Percentiles rank a stretch among this genome's conserved stretches.
These are phyloP conservation scores for Bathynomus jamesi DNA, from an alignment of 1,140 invertebrate genomes.

Conservation along the genomic window DNA sequence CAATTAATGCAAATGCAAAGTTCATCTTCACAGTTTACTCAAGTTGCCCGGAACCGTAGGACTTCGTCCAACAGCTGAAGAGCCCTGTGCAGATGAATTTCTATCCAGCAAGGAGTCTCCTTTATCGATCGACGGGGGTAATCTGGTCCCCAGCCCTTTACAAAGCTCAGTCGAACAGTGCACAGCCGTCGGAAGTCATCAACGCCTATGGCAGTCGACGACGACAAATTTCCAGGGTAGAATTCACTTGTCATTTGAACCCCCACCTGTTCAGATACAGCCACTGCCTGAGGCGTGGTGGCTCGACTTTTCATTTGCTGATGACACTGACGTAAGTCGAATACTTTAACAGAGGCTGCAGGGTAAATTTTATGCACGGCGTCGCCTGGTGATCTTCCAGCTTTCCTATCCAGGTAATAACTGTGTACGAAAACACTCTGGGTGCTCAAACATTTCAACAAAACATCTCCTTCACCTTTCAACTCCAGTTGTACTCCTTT, in stretches of 20 bases:
- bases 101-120: conserved; percentile 97
- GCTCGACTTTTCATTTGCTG: conserved; percentile 93
- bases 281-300: conserved; percentile 84
- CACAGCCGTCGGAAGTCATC: conserved; percentile 92
- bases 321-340: conserved; percentile 91
- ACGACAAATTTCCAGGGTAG: too few relatives aligned
- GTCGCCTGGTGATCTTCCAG: conserved; percentile 89
- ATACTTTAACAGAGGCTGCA: conserved; percentile 92
- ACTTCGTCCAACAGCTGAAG: conserved; percentile 94
- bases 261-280: conserved; percentile 77
- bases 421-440: conserved; percentile 98
- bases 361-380: conserved; percentile 99
- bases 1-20: too few relatives aligned
- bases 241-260: conserved; percentile 39
- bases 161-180: conserved; percentile 92
- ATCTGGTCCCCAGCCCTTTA: conserved; percentile 99
- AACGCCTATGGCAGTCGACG: conserved; percentile 94
- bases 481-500: conserved; percentile 94
- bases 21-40: too few relatives aligned
- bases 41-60: too few relatives aligned
- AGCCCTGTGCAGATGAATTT: conserved; percentile 89
- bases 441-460: conserved; percentile 90
- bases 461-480: conserved; percentile 94
- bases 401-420: conserved; percentile 94
- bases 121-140: conserved; percentile 94